Evolutionary conservation across 2,888 invertebrate genomes (phyloP), one percentile per base, ranked within the genome.

Genomic region (Hesperia comma): DNA sequence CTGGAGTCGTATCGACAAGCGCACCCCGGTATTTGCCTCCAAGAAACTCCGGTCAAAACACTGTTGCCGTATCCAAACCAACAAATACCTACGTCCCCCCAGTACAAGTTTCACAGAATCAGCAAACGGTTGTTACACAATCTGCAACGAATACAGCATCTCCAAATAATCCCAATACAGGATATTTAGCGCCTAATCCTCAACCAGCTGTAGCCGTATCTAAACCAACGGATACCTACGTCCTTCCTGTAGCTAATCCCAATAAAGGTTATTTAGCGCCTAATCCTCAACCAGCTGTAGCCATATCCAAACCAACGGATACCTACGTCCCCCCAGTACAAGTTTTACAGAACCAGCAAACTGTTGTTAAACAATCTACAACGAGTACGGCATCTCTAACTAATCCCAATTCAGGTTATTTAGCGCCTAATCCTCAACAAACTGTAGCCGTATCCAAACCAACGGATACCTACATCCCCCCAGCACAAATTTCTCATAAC

Each of bases 1-100:
- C 63, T 60, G 69, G 57, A 66, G 77, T 26, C 26, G 26, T 80
- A 14, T 89, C 89, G 14, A 89, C 88, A 19, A 89, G 79, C 68
- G 89, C 87, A 51, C 88, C 88, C 14, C 79, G 79, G 73, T 91
- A 90, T 76, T 81, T 90, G 67, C 90, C 90, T 7, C 90, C 90
- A 5, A 67, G 63, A 32, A 60, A 68, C 43, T 67, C 66, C 12
- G 69, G 67, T 17, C 72, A 67, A 6, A 72, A 68, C 32, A 70
- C 70, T 54, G 73, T 74, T 66, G 71, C 71, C 61, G 67, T 57
- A n/a, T 57, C 54, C 14, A 64, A 68, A 58, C 76, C 76, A 15
- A 71, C 77, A 2, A 78, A 80, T 41, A 70, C 74, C 49, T 84
- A 85, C 67, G 68, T 85, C 40, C 83, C 86, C 12, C 79, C 82